Conservation (phyloP, 1,140 invertebrate genomes). For the Geopemphigus sp. region DNA sequence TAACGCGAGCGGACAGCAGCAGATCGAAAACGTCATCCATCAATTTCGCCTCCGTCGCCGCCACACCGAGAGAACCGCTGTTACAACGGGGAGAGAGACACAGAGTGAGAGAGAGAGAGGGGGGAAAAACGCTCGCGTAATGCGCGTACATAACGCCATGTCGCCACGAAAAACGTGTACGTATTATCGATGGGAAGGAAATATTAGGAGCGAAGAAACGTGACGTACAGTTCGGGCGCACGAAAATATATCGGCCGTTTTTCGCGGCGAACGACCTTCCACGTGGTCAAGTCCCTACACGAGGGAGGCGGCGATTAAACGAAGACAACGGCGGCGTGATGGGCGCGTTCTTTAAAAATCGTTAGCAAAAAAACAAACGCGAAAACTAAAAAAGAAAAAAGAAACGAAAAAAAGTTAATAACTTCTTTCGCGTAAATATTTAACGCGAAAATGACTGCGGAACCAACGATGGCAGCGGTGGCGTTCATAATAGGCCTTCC, state of each 20-base stretch:
- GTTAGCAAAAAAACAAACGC: neutral
- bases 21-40: constrained; percentile 45
- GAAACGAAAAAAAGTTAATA: constrained; percentile 35
- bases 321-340: neutral
- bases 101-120: too few species aligned
- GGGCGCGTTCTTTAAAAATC: neutral
- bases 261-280: neutral
- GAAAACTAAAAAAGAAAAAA: neutral
- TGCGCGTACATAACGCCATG: too few species aligned
- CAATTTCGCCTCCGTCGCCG: neutral
- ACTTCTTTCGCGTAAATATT: constrained; percentile 42
- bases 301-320: neutral
- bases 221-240: too few species aligned
- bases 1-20: constrained; percentile 9
- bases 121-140: too few species aligned
- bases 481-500: constrained; percentile 43
- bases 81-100: too few species aligned
- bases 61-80: too few species aligned
- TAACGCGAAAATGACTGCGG: constrained; percentile 37
- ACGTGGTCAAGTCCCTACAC: neutral
- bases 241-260: neutral
- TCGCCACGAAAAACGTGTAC: neutral
- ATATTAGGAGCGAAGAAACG: too few species aligned
- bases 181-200: too few species aligned
- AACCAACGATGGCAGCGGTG: neutral